Conservation (phyloP, 2,113 vertebrate genomes). For the Drymodes brunneopygia region DNA sequence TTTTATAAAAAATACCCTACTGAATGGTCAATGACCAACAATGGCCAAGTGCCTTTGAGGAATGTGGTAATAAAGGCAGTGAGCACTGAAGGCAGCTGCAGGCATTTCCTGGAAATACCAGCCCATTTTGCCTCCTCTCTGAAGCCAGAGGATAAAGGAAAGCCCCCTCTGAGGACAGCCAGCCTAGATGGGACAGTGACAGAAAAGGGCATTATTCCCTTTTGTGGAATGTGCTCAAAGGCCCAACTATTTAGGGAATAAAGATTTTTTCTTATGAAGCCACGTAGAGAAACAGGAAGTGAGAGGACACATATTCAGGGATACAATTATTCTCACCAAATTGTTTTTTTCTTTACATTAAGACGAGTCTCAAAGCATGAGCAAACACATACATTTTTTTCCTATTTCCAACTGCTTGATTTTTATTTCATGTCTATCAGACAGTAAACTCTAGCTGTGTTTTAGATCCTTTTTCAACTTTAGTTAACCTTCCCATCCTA, state of each 20-base stretch:
- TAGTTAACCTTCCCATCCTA: conserved; percentile 31
- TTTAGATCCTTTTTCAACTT: conserved; percentile 32
- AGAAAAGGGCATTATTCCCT: not conserved
- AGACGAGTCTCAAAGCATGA: not conserved
- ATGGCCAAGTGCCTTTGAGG: not conserved
- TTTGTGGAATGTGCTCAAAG: not conserved
- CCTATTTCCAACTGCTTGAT: not conserved
- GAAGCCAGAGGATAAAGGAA: not conserved
- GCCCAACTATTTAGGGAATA: not conserved
- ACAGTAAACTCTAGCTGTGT: not conserved
- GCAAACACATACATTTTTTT: not conserved
- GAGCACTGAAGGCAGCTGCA: not conserved
- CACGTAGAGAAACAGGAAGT: not conserved
- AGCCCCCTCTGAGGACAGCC: not conserved
- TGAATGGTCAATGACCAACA: not conserved
- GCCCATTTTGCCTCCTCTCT: not conserved
- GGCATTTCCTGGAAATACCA: not conserved
- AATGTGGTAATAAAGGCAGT: not conserved
- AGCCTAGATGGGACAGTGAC: not conserved
- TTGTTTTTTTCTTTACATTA: not conserved
- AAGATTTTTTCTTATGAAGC: not conserved
- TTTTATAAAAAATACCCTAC: not conserved
- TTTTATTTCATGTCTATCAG: conserved; percentile 15
- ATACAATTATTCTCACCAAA: not conserved
- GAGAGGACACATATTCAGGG: not conserved